Percentiles rank a stretch among this genome's conserved stretches.
These are phyloP conservation scores for Sepioteuthis lessoniana DNA, from an alignment of 2,888 invertebrate species.

Conservation along the genomic window DNA sequence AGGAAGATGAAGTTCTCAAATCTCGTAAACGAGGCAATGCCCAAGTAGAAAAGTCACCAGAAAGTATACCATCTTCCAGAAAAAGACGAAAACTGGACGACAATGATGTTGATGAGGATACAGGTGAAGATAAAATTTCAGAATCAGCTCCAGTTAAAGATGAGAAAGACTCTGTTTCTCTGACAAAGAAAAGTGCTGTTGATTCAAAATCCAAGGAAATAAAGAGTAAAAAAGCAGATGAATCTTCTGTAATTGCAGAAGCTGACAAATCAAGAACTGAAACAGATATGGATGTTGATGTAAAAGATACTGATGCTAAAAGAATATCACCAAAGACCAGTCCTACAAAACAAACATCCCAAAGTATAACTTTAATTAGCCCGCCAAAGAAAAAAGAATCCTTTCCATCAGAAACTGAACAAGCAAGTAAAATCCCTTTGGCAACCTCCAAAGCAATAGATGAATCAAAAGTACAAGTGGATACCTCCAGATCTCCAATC, in stretches of 20 bases:
- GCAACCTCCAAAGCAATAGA: not conserved
- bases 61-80: not conserved
- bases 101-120: not conserved
- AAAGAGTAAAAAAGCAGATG: not conserved
- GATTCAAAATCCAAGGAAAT: not conserved
- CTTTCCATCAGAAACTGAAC: not conserved
- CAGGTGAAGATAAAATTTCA: not conserved
- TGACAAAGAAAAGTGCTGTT: not conserved
- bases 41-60: constrained; percentile 39
- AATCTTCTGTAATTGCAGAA: not conserved
- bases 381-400: not conserved
- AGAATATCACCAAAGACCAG: not conserved
- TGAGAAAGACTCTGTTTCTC: not conserved
- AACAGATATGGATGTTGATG: constrained; percentile 39
- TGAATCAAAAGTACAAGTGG: not conserved
- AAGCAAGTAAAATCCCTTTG: not conserved
- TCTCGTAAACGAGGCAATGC: not conserved
- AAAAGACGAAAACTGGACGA: not conserved
- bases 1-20: not conserved
- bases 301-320: not conserved
- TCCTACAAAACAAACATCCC: not conserved
- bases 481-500: not conserved
- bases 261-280: not conserved
- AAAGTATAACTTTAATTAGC: not conserved
- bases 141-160: not conserved